A percentile compares a stretch with the other conserved stretches of the same genome.
Conservation (phyloP, 2,797 vertebrate genomes). For the Spheniscus humboldti region DNA sequence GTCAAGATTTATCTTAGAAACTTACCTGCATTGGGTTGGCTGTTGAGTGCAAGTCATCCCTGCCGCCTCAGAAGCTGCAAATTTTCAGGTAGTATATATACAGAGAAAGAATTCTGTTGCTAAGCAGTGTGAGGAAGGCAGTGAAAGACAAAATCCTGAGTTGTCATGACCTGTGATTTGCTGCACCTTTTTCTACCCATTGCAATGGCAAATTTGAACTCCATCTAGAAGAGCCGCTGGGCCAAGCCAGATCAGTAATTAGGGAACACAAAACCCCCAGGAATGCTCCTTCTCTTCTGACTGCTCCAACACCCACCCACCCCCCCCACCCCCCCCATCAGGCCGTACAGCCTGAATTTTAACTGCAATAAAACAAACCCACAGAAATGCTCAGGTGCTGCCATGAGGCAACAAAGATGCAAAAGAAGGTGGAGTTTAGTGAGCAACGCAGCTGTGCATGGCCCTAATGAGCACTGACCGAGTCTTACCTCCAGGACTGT, state of each 20-base stretch:
- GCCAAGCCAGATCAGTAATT: background rate
- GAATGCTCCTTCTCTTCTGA: background rate
- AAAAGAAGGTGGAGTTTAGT: background rate
- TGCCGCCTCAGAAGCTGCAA: background rate
- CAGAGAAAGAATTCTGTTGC: background rate
- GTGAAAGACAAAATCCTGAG: background rate
- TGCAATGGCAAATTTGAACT: background rate
- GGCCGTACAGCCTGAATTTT: background rate
- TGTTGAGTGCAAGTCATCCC: background rate
- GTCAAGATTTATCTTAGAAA: background rate
- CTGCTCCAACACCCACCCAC: background rate
- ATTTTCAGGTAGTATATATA: background rate
- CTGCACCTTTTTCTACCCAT: background rate
- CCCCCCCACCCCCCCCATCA: background rate
- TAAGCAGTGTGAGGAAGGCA: background rate
- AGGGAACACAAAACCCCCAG: background rate
- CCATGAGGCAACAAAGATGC: background rate
- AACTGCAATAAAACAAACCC: background rate
- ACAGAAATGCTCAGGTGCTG: background rate
- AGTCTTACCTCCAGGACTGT: background rate
- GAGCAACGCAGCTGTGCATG: rapidly evolving
- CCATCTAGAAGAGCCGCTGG: background rate
- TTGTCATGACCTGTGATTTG: background rate
- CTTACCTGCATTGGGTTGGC: background rate
- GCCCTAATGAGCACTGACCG: background rate